Evolutionary conservation across 2,888 invertebrate species (phyloP), one percentile per base, ranked within the genome.

Genomic region (Chrysolina haemoptera): DNA sequence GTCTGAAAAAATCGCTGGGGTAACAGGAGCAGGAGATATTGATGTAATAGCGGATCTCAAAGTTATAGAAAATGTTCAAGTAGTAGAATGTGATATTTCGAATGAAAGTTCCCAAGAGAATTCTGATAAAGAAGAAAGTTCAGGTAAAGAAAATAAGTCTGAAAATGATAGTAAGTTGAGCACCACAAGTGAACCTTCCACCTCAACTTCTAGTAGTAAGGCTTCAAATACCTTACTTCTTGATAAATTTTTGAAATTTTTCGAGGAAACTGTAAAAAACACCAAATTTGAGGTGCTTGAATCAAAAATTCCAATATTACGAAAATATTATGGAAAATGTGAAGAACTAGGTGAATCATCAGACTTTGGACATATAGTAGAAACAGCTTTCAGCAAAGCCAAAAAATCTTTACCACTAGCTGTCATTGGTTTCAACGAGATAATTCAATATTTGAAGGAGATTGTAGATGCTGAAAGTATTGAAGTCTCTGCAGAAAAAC

Each of bases 391-490:
- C 3, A 55, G 70, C 35, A 77, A 65, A 16, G 79, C 81, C 1
- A 62, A 70, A 64, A 76, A 75, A 62, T 79, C 80, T 16, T 72
- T 78, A 22, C 68, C 76, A 5, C 70, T 71, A 27, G 81, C 82
- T 5, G 81, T 83, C 22, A 70, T 82, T 12, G 77, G 78, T 70
- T 85, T 84, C 74, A 79, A 81, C 64, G 80, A 83, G 46, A 72
- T 85, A 50, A 83, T 79, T 71, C 76, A 79, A 62, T 68, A 79
- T 73, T 68, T 82, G 9, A 81, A 81, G 55, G 70, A 75, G 9
- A 70, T 72, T 59, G 46, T 73, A 14, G 73, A 78, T 22, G 74
- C 76, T 18, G 75, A 76, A n/a, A 73, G 73, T 16, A 75, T 83
- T 14, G 80, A 81, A 67, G 76, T 82, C 5, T 70, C 75, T 20